Evolutionary conservation across 2,113 vertebrate genomes (phyloP), one percentile per base, ranked within the genome.

Genomic region (Leptosomus discolor): DNA sequence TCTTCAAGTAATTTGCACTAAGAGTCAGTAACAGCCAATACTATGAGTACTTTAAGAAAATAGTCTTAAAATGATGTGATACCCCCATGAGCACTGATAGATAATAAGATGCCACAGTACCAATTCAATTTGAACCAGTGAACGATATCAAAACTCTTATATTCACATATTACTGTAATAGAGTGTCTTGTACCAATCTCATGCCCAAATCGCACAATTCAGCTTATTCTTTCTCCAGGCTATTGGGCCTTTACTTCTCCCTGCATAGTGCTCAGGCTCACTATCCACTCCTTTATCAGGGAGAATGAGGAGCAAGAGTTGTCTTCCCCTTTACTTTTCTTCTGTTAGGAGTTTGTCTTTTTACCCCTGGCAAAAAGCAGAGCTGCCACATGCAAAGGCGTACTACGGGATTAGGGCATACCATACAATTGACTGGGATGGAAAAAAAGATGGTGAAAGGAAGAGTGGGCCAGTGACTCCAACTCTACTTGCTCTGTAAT

Each of bases 311-410:
- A 80, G 6, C 19, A 79, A 43, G 37, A 26, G 8, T 18, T 5
- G 9, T 13, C 15, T 46, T 34, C 12, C 22, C 30, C n/a, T 76
- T 41, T 15, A 39, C 26, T 34, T 20, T 54, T 56, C 39, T 73
- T 77, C 51, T 54, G 46, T 29, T n/a, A 85, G 26, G 17, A 48
- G 29, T 5, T 17, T 36, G 12, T 30, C 36, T 41, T 50, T 50
- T 83, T 54, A 46, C 5, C 15, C 24, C 22, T 32, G 6, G 15
- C 34, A 73, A 79, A 90, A 68, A 54, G 11, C 36, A 68, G 39
- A 39, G n/a, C 2, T 83, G 37, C 27, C 36, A 37, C 16, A 13
- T 7, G 17, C 27, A n/a, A 1, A 46, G 15, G 16, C 3, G 0
- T 27, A 12, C 27, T 43, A 9, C 8, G 2, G 7, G 36, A 68